A percentile compares a stretch with the other conserved stretches of the same genome.
phyloP scores from a whole-genome alignment of 2,888 invertebrate species.

The Lasioglossum pauxillum region DNA sequence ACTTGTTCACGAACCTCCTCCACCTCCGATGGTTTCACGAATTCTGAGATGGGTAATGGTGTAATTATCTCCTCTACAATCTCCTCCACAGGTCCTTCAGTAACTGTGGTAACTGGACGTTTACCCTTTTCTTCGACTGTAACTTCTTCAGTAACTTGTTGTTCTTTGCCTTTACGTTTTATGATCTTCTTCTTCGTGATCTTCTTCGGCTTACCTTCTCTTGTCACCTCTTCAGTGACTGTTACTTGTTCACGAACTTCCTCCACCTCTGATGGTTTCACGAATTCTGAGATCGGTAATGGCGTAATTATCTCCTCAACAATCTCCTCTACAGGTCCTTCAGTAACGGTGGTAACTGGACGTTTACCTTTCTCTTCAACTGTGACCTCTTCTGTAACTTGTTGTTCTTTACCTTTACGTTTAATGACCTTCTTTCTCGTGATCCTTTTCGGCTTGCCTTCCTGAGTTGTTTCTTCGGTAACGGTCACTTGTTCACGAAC shows the following conservation, averaged over 20 bases:
- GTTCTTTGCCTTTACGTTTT: constrained; percentile 69
- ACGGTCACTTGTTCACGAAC: too few species aligned
- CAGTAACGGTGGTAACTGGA: constrained; percentile 18
- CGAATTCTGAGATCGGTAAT: constrained; percentile 65
- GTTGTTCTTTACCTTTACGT: constrained; percentile 74
- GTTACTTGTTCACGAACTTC: constrained; percentile 67
- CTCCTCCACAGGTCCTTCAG: too few species aligned
- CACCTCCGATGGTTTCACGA: constrained; percentile 78
- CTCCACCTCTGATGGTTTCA: constrained; percentile 72
- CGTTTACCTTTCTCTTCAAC: too few species aligned
- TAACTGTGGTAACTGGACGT: too few species aligned
- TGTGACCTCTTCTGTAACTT: constrained; percentile 70
- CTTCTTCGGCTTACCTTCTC: constrained; percentile 68
- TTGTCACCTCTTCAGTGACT: constrained; percentile 73
- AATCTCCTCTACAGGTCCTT: too few species aligned
- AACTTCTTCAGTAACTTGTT: constrained; percentile 67
- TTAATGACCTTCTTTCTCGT: constrained; percentile 78
- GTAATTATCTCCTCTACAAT: too few species aligned
- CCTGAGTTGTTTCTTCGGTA: constrained; percentile 31
- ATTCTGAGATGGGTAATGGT: constrained; percentile 38
- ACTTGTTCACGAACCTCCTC: neutral
- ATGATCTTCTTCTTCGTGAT: constrained; percentile 70
- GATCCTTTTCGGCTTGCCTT: constrained; percentile 73
- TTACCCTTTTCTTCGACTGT: constrained; percentile 68
- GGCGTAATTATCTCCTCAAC: constrained; percentile 3